These are phyloP conservation scores for Percina caprodes DNA, from an alignment of 2,113 vertebrate species.

Conservation along the genomic window DNA sequence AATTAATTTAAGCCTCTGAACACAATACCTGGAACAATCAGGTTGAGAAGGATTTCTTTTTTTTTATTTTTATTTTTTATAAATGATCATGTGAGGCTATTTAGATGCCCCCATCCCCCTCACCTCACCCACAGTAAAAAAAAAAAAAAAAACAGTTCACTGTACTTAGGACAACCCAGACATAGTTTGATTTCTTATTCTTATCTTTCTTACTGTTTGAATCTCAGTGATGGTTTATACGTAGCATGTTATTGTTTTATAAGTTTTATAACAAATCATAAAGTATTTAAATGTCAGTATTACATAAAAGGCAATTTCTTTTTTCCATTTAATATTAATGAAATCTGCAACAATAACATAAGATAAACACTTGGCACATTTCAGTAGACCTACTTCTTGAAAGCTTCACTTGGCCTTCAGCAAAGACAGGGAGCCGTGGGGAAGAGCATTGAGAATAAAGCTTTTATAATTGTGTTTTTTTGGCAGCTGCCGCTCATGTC, in stretches of 20 bases:
- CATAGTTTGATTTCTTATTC: neutral
- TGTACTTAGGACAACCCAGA: neutral
- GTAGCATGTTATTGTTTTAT: neutral
- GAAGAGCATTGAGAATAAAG: neutral
- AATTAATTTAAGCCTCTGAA: neutral
- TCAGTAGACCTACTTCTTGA: conserved; percentile 19
- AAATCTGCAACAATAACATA: neutral
- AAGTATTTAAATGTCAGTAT: neutral
- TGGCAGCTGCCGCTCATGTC: conserved; percentile 27
- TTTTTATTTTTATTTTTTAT: neutral
- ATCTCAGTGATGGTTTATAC: neutral
- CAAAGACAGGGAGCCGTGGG: neutral
- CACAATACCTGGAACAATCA: neutral
- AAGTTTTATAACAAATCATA: neutral
- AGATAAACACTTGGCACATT: neutral
- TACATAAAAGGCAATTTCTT: neutral
- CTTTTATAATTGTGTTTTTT: conserved; percentile 28
- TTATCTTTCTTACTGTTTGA: neutral
- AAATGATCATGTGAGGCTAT: neutral
- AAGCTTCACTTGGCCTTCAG: conserved; percentile 11
- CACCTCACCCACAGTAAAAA: neutral
- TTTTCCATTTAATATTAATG: neutral
- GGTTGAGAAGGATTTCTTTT: neutral
- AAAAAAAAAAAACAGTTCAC: neutral
- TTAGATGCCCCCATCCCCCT: neutral